Base-by-base conservation (phyloP, 92 coral and sea anemone genomes). In the Diadumene lineata region DNA sequence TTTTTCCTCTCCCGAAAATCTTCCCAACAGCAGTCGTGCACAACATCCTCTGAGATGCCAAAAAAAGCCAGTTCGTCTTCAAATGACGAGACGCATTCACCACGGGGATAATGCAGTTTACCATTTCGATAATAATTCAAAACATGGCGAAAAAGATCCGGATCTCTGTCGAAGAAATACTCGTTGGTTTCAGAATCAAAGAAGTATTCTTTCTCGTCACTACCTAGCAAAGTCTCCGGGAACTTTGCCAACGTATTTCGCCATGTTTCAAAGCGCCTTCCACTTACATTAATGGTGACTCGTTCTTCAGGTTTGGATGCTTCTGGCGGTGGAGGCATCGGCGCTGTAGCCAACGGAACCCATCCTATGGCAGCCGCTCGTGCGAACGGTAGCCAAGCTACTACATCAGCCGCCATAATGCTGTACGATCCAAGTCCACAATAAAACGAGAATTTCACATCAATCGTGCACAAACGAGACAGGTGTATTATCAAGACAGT, bases 291-390 rank as follows among this genome's bases (percentile, higher is more conserved):
- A 68, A 96, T 92, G 70, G 92, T 96, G 64, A 96, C 94, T 82
- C 97, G 89, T 69, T 96, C 97, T 72, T 96, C 99, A 65, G 84
- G 85, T 70, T 93, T 85, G 58, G 88, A 88, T 24, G 96, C 67
- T 38, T 96, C 99, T 72, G 99, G 99, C 48, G 99, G 97, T 16
- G 99, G 96, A 13, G 97, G 99, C 97, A 96, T 92, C 26, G 99
- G 97, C 50, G 99, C 87, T 50, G 97, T 82, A 31, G 99, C 99
- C n/a, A 96, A 68, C 31, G 99, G 99, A 43, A 85, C 97, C 99
- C 96, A 96, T 79, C 99, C 99, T 66, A 96, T 93, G 29, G 99
- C 99, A 22, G 99, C 99, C 79, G 99, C 99, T 43, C 99, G 84
- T 56, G 97, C 99, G 65, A 96, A 96, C 72, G 99, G 97, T 85